These are phyloP conservation scores for Laticauda colubrina DNA, from an alignment of 2,113 vertebrate species.

Conservation along the genomic window DNA sequence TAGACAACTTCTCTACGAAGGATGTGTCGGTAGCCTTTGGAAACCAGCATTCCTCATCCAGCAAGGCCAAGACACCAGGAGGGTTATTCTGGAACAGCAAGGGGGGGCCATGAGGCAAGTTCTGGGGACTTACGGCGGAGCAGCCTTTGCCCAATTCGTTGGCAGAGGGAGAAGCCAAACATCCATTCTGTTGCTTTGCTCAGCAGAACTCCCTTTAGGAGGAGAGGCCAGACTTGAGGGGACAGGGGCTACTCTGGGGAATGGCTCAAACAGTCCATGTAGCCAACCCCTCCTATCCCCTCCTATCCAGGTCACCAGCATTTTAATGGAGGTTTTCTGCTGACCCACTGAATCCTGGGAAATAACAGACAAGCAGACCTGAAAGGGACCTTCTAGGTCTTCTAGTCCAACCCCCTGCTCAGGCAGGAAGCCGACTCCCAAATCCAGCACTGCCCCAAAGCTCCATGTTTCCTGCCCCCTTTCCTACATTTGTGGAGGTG, in stretches of 20 bases:
- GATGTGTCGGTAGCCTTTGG: slow-evolving; percentile 96
- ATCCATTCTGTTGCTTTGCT: background rate
- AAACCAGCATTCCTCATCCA: slow-evolving; percentile 99
- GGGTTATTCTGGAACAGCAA: slow-evolving; percentile 84
- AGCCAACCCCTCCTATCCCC: background rate
- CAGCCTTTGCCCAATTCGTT: background rate
- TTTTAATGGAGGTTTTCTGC: background rate
- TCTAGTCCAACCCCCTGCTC: background rate
- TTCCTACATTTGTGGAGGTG: background rate
- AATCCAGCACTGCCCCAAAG: background rate
- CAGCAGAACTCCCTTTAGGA: background rate
- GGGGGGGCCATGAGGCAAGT: no score
- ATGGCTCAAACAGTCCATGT: background rate
- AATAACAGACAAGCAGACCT: background rate
- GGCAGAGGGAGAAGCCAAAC: background rate
- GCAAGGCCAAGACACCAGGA: slow-evolving; percentile 90
- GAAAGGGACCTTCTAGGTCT: background rate
- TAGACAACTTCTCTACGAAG: slow-evolving; percentile 90
- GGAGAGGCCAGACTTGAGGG: background rate
- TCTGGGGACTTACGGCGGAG: background rate
- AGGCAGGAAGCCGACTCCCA: background rate
- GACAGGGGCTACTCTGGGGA: background rate
- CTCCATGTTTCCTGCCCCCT: background rate
- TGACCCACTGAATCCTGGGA: background rate
- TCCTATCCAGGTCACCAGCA: background rate